A percentile compares a stretch with the other conserved stretches of the same genome.
Conservation (phyloP, 2,113 vertebrate species). For the Polyodon spathula region DNA sequence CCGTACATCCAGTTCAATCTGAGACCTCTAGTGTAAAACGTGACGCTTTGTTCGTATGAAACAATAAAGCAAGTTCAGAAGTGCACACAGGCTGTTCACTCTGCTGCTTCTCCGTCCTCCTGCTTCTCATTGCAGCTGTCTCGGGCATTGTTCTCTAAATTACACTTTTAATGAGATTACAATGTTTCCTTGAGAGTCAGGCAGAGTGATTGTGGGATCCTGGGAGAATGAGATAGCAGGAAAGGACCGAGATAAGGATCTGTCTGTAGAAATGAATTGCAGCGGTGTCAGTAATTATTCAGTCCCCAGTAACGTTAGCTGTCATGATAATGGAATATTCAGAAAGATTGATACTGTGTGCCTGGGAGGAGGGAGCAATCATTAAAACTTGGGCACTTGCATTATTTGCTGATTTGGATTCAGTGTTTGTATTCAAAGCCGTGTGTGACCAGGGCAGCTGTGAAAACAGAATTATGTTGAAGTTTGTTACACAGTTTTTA, state of each 20-base stretch:
- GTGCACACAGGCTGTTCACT: conserved; percentile 27
- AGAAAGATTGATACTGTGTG: conserved; percentile 50
- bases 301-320: conserved; percentile 55
- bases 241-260: conserved; percentile 56
- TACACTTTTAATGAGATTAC: conserved; percentile 71
- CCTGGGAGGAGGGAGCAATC: conserved; percentile 38
- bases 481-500: background rate
- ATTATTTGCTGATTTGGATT: background rate
- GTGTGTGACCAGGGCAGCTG: background rate
- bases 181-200: conserved; percentile 37
- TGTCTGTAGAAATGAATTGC: conserved; percentile 48
- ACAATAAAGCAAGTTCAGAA: conserved; percentile 9
- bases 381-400: conserved; percentile 28
- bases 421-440: conserved; percentile 17
- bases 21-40: background rate
- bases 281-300: conserved; percentile 55
- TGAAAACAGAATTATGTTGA: background rate
- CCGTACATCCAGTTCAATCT: background rate
- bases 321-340: conserved; percentile 52
- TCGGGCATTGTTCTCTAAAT: conserved; percentile 64
- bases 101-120: conserved; percentile 17
- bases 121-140: conserved; percentile 15
- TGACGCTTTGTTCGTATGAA: background rate
- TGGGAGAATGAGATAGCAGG: conserved; percentile 59
- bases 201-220: conserved; percentile 36